phyloP scores from a whole-genome alignment of 2,797 vertebrate species.

The Brachyalestes nurse region DNA sequence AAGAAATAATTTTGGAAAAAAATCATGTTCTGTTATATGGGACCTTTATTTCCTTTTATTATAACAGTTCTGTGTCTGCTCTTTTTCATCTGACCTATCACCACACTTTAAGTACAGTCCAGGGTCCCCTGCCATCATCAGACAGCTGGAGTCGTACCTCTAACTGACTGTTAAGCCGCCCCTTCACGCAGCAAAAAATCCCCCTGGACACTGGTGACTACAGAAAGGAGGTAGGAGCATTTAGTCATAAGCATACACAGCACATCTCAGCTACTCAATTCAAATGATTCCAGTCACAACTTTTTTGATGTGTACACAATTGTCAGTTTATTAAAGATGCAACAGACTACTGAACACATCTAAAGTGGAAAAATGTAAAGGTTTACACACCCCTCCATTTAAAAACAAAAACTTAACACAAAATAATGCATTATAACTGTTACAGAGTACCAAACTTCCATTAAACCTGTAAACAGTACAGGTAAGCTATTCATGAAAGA shows the following conservation, averaged over 20 bases:
- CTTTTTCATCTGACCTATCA: slow-evolving; percentile 73
- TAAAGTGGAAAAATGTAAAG: neutral
- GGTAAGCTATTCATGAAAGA: slow-evolving; percentile 13
- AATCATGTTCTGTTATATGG: too few species aligned
- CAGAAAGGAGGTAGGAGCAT: slow-evolving; percentile 64
- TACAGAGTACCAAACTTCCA: neutral
- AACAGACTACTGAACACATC: neutral
- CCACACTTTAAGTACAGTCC: slow-evolving; percentile 75
- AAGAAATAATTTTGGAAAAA: too few species aligned
- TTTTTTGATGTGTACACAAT: neutral
- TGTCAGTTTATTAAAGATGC: slow-evolving; percentile 18
- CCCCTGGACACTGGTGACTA: slow-evolving; percentile 67
- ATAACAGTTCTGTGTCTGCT: neutral
- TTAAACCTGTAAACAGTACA: slow-evolving; percentile 7
- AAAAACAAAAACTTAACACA: neutral
- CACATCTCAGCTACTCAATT: neutral
- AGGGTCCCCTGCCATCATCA: slow-evolving; percentile 69
- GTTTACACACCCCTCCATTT: slow-evolving; percentile 33
- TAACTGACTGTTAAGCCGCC: slow-evolving; percentile 57
- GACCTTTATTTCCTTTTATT: too few species aligned
- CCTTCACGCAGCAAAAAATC: slow-evolving; percentile 60
- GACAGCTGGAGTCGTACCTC: slow-evolving; percentile 69
- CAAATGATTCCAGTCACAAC: neutral
- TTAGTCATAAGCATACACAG: neutral
- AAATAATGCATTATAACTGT: slow-evolving; percentile 1